Conservation (phyloP, 2,888 invertebrate genomes). For the Spatulosminthurus flaviceps region DNA sequence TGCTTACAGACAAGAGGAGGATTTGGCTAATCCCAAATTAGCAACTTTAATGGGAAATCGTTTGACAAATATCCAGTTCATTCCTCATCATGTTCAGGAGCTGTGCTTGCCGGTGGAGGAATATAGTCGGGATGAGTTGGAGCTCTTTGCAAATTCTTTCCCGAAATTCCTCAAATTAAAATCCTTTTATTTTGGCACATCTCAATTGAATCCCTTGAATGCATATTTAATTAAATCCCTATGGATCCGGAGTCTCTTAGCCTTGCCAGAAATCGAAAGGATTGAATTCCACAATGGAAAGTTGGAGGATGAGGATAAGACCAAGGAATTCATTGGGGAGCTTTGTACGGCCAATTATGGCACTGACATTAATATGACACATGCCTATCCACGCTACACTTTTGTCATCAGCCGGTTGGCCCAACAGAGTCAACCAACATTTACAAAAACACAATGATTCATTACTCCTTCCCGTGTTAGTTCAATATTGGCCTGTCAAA, state of each 20-base stretch:
- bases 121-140: slow-evolving; percentile 42
- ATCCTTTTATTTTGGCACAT: slow-evolving; percentile 37
- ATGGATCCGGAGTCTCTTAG: slow-evolving; percentile 20
- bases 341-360: background rate
- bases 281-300: slow-evolving; percentile 38
- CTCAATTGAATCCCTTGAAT: slow-evolving; percentile 29
- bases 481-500: too few species aligned
- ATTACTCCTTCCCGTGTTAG: too few species aligned
- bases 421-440: too few species aligned
- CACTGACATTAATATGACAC: background rate
- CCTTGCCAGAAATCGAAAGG: slow-evolving; percentile 29
- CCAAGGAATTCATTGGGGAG: background rate
- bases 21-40: background rate
- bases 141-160: slow-evolving; percentile 27
- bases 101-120: slow-evolving; percentile 34
- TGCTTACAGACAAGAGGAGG: slow-evolving; percentile 25
- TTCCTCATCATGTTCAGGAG: slow-evolving; percentile 18
- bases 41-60: slow-evolving; percentile 23
- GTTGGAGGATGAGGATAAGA: slow-evolving; percentile 20
- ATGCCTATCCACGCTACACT: slow-evolving; percentile 1
- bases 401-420: background rate
- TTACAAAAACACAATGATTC: too few species aligned
- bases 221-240: slow-evolving; percentile 22
- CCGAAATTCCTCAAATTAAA: slow-evolving; percentile 16
- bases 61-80: slow-evolving; percentile 28